These are phyloP conservation scores for Conopomorpha cramerella DNA, from an alignment of 1,140 invertebrate species.

Conservation along the genomic window DNA sequence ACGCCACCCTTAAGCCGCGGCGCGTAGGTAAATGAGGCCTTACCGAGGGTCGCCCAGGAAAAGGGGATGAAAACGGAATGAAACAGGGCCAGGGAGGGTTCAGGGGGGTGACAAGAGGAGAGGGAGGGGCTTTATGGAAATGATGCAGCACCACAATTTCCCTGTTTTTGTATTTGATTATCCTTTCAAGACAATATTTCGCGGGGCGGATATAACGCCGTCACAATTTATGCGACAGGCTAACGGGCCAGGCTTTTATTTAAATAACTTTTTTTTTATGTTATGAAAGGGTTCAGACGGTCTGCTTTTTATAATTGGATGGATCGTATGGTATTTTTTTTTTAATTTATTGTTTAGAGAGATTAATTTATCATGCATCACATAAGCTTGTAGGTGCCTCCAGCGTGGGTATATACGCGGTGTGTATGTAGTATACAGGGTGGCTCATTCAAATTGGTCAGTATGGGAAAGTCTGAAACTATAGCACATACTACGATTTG, in stretches of 20 bases:
- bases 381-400: too few relatives aligned
- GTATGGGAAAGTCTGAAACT: not conserved
- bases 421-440: too few relatives aligned
- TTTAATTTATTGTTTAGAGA: conserved; percentile 6
- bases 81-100: conserved; percentile 15
- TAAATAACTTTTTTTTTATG: conserved; percentile 46
- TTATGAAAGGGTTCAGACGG: conserved; percentile 27
- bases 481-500: too few relatives aligned
- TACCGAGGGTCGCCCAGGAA: conserved; percentile 45
- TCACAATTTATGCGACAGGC: conserved; percentile 57
- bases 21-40: conserved; percentile 51
- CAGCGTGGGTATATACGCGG: too few relatives aligned
- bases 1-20: conserved; percentile 48
- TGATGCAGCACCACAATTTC: conserved; percentile 57
- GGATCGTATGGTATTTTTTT: conserved; percentile 15
- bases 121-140: conserved; percentile 48
- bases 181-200: conserved; percentile 61
- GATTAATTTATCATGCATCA: too few relatives aligned
- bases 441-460: too few relatives aligned
- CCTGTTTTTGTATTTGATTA: conserved; percentile 61
- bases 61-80: conserved; percentile 35
- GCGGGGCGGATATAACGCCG: conserved; percentile 56
- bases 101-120: too few relatives aligned
- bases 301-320: conserved; percentile 42
- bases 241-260: conserved; percentile 44